Percentiles rank a stretch among this genome's conserved stretches.
These are phyloP conservation scores for Hippocampus barbouri DNA, from an alignment of 2,113 vertebrate genomes.

Conservation along the genomic window DNA sequence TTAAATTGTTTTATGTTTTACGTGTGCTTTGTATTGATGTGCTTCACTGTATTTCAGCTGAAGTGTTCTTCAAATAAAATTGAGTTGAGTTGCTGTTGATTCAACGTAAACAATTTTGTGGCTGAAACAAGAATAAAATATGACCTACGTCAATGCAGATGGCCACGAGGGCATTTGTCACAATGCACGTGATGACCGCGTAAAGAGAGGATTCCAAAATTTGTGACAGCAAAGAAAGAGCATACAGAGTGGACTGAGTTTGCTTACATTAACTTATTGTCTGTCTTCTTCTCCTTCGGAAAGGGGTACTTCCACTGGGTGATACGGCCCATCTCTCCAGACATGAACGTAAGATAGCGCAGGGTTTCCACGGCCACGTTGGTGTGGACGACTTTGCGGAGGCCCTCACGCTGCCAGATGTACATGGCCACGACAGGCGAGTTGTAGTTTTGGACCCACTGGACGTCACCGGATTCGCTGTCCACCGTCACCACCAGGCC, in stretches of 20 bases:
- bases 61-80: no score
- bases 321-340: constrained; percentile 92
- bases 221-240: not conserved
- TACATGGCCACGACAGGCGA: constrained; percentile 96
- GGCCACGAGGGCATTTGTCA: not conserved
- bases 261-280: constrained; percentile 91
- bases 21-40: no score
- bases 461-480: constrained; percentile 87
- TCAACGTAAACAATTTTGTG: not conserved
- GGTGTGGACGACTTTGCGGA: constrained; percentile 88
- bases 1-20: no score
- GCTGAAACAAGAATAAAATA: not conserved
- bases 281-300: constrained; percentile 88
- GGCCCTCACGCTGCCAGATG: constrained; percentile 91
- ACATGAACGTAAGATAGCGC: constrained; percentile 96
- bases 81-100: not conserved
- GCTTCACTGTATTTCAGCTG: no score
- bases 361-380: constrained; percentile 94
- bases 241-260: not conserved
- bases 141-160: not conserved
- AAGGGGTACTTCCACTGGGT: constrained; percentile 98
- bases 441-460: constrained; percentile 97
- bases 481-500: constrained; percentile 97
- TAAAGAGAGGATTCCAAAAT: not conserved
- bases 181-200: not conserved